Conservation (phyloP, 1,140 invertebrate species). For the Planococcus citri region DNA sequence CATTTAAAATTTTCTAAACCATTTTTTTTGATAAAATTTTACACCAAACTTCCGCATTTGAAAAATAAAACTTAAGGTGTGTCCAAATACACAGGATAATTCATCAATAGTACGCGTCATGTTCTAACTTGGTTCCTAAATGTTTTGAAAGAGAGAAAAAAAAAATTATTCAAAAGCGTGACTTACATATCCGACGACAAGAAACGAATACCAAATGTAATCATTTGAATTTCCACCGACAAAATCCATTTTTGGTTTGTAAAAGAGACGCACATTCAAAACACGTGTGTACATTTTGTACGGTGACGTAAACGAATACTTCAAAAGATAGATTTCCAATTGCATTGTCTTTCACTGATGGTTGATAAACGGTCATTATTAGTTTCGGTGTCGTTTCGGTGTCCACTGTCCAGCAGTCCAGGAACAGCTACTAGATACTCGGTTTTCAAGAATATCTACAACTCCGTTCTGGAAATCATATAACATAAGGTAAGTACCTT, state of each 20-base stretch:
- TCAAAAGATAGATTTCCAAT: background rate
- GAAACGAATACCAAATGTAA: background rate
- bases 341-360: background rate
- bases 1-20: no score
- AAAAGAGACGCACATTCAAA: constrained; percentile 2
- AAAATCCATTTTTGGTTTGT: background rate
- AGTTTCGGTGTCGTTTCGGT: background rate
- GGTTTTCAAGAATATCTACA: no score
- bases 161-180: background rate
- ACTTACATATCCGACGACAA: background rate
- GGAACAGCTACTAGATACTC: background rate
- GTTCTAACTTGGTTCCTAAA: no score
- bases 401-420: background rate
- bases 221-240: background rate
- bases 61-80: no score
- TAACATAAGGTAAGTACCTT: no score
- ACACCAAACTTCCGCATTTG: no score
- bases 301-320: background rate
- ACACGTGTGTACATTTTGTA: background rate
- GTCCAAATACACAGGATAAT: no score
- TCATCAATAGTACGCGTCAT: no score
- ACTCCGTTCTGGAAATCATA: no score
- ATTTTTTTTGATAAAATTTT: no score
- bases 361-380: background rate
- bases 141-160: no score